A percentile compares a stretch with the other conserved stretches of the same genome.
phyloP scores from a whole-genome alignment of 2,888 invertebrate species.

The Anodontia alba region DNA sequence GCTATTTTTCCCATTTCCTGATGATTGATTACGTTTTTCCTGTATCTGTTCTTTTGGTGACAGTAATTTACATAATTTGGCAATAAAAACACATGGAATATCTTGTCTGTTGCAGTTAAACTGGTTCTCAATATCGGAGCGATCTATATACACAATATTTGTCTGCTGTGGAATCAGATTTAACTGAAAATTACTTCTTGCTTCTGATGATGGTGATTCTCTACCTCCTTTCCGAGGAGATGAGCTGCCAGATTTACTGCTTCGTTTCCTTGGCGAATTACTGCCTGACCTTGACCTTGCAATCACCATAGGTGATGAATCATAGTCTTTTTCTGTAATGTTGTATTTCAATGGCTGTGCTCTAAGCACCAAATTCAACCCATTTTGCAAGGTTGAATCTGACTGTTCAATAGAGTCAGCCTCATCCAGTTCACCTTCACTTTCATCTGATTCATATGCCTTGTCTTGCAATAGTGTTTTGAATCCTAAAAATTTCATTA shows the following conservation, averaged over 20 bases:
- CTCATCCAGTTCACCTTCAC: conserved; percentile 37
- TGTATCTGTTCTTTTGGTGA: conserved; percentile 73
- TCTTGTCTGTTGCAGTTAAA: conserved; percentile 49
- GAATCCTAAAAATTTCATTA: conserved; percentile 21
- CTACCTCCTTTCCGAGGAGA: conserved; percentile 46
- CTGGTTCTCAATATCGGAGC: conserved; percentile 66
- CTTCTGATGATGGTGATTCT: conserved; percentile 35
- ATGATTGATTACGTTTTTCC: conserved; percentile 22
- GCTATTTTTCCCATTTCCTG: conserved; percentile 23
- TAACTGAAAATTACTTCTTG: conserved; percentile 38
- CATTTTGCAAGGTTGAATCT: conserved; percentile 47
- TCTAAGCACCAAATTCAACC: conserved; percentile 68
- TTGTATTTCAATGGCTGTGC: conserved; percentile 66
- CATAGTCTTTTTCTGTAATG: conserved; percentile 37
- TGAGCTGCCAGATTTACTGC: conserved; percentile 31
- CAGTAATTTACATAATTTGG: conserved; percentile 68
- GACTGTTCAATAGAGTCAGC: conserved; percentile 33
- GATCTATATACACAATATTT: conserved; percentile 73
- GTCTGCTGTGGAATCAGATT: conserved; percentile 66
- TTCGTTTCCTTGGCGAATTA: conserved; percentile 32
- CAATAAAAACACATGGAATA: conserved; percentile 71
- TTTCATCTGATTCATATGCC: conserved; percentile 33
- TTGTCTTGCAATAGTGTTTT: conserved; percentile 10
- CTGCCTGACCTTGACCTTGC: neutral
- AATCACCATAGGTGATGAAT: neutral